A percentile compares a stretch with the other conserved stretches of the same genome.
These are phyloP conservation scores for Scaptomyza polygonia DNA, from an alignment of 2,888 invertebrate species.

Conservation along the genomic window DNA sequence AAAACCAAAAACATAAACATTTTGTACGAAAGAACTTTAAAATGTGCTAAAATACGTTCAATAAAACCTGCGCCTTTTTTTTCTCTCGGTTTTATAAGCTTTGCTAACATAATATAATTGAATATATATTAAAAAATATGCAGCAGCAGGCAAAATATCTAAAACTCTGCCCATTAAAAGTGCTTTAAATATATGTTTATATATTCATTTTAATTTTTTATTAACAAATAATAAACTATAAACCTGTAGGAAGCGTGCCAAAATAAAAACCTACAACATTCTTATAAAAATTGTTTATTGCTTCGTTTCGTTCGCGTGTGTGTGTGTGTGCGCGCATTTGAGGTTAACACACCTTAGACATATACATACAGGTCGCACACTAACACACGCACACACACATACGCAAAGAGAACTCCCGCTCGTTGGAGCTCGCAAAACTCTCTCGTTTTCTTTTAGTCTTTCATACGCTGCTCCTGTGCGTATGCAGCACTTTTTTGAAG, in stretches of 20 bases:
- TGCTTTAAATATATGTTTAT: neutral
- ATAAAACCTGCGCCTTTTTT: neutral
- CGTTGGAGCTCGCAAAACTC: constrained; percentile 24
- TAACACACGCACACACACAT: constrained; percentile 30
- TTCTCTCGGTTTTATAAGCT: neutral
- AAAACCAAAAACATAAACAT: constrained; percentile 6
- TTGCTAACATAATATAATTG: too few species aligned
- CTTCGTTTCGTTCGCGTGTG: constrained; percentile 29
- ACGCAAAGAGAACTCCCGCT: constrained; percentile 26
- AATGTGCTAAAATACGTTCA: neutral
- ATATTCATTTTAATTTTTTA: neutral
- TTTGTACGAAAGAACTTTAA: neutral
- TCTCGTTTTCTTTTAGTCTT: constrained; percentile 3
- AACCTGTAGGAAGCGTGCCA: constrained; percentile 44
- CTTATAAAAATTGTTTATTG: constrained; percentile 18
- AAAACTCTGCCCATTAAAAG: neutral
- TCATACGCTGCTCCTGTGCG: constrained; percentile 58
- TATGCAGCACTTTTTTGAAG: constrained; percentile 69
- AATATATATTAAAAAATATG: neutral
- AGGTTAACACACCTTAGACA: constrained; percentile 84
- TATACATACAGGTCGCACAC: constrained; percentile 78
- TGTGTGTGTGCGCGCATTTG: constrained; percentile 59
- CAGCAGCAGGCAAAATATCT: neutral
- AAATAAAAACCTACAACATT: constrained; percentile 29
- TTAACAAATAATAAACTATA: neutral